Base-by-base conservation (phyloP, 2,888 invertebrate species). In the Parnassius smintheus region DNA sequence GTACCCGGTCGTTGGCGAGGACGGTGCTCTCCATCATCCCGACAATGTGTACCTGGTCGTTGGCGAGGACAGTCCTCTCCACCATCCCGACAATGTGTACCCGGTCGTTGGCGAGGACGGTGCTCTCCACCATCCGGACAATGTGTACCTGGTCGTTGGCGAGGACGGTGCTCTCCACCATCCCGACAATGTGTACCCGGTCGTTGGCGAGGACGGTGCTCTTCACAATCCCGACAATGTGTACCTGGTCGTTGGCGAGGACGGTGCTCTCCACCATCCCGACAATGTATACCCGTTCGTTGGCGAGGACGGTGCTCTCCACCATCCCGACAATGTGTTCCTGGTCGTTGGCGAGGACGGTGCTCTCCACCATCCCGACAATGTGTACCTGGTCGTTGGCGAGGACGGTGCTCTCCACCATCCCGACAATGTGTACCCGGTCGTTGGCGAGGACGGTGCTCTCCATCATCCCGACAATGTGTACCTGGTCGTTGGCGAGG, bases 161-260 rank as follows among this genome's bases (percentile, higher is more conserved):
- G n/a, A n/a, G n/a, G n/a, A n/a, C n/a, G n/a, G n/a, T n/a, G n/a
- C 98, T 98, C 85, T 98, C 97, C 62, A 95, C 95, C 97, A 99
- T 87, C 98, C 99, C 4, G 45, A 45, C 45, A 2, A 25, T 2
- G 2, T 25, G 45, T 12, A 45, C 45, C 9, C 9, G 45, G 45
- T 45, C 45, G 45, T 45, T 45, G 45, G 12, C 45, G 12, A 25
- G 25, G 8, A 45, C 45, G 45, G 45, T 45, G 45, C 45, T 45
- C 45, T 45, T 10, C 7, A 9, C 45, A 8, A 8, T 45, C 8
- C 45, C 0, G 45, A 2, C 12, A 2, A 45, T 2, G 9, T 12
- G 9, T 12, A 45, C 45, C 45, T 45, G 45, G 10, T 45, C 45
- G 45, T 45, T 45, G 45, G 12, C 45, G 25, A 45, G 45, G 8